Percentiles rank a stretch among this genome's conserved stretches.
Evolutionary conservation across 1,140 invertebrate species (phyloP).

Genomic region (Riptortus pedestris): DNA sequence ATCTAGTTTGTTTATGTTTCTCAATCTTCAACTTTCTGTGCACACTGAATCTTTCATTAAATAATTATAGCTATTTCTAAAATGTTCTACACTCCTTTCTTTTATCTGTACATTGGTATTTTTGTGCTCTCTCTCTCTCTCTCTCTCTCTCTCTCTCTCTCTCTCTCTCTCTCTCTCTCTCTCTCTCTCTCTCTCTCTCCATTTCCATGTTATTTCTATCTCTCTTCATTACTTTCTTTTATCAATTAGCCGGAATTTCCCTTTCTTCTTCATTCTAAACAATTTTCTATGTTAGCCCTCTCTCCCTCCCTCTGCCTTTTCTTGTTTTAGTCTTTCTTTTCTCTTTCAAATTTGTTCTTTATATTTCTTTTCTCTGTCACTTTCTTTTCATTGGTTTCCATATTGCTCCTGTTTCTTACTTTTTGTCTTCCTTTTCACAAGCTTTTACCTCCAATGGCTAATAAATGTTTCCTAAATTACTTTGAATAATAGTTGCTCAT

Average conservation of each 20-base stretch:
- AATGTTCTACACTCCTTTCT: background rate
- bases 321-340: background rate
- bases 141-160: background rate
- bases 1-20: background rate
- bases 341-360: no score
- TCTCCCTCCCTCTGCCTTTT: background rate
- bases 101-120: background rate
- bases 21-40: background rate
- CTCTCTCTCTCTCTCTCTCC: background rate
- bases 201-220: background rate
- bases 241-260: background rate
- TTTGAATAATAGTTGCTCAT: no score
- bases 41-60: background rate
- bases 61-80: background rate
- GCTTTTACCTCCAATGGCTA: no score
- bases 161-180: background rate
- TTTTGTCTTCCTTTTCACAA: no score
- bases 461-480: no score
- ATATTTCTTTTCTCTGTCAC: no score
- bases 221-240: background rate
- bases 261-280: background rate
- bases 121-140: background rate
- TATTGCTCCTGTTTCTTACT: no score
- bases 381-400: no score
- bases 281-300: no score